Percentiles rank a stretch among this genome's conserved stretches.
Evolutionary conservation across 2,113 vertebrate species (phyloP).

Genomic region (Cyphomyrus discorhynchus): DNA sequence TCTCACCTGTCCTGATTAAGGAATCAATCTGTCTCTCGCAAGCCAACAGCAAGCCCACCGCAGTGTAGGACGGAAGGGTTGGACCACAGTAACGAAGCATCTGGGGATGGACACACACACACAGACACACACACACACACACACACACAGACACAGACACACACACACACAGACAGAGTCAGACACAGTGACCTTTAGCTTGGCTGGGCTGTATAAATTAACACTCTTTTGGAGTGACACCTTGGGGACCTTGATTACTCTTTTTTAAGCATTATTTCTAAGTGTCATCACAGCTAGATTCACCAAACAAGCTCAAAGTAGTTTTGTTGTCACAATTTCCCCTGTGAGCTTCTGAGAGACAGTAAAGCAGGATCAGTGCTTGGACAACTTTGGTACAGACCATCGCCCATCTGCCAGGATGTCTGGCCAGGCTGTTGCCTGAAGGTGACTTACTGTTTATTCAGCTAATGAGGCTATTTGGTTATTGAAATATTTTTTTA

Average conservation of each 20-base stretch:
- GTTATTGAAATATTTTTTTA: constrained; percentile 47
- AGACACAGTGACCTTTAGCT: not conserved
- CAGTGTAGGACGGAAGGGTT: constrained; percentile 74
- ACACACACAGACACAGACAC: not conserved
- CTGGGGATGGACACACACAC: constrained; percentile 48
- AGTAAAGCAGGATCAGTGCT: not conserved
- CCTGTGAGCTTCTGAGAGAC: not conserved
- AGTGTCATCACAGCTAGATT: not conserved
- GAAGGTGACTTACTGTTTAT: not conserved
- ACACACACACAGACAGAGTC: not conserved
- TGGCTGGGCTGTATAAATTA: not conserved
- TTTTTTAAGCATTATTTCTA: not conserved
- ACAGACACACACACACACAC: not conserved
- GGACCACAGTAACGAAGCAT: constrained; percentile 80
- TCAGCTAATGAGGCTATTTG: not conserved
- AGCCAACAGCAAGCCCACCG: constrained; percentile 76
- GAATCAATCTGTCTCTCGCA: constrained; percentile 75
- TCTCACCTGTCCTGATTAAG: constrained; percentile 62
- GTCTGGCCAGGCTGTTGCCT: not conserved
- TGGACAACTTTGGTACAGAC: not conserved
- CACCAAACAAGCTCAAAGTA: not conserved
- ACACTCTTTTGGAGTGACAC: not conserved
- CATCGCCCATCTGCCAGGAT: not conserved
- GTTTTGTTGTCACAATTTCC: not conserved
- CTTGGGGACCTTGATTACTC: not conserved